Evolutionary conservation across 2,113 vertebrate species (phyloP).

Genomic region (Spheniscus mendiculus): DNA sequence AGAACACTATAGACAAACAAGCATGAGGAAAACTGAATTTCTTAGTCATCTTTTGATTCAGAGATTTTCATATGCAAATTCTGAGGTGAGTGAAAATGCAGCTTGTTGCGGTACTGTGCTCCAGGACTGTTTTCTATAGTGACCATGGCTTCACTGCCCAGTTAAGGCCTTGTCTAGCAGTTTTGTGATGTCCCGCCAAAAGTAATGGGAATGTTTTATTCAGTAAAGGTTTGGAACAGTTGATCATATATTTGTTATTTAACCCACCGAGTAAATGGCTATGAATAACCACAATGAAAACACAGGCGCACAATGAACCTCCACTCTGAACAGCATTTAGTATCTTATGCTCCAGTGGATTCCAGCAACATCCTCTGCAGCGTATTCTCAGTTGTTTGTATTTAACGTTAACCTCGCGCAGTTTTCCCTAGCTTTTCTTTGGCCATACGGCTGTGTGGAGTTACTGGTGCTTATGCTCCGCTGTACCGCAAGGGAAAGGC

Average conservation of each 20-base stretch:
- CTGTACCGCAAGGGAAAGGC: fast-evolving
- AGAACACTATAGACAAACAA: fast-evolving
- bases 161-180: neutral
- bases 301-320: neutral
- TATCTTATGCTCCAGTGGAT: fast-evolving
- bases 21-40: neutral
- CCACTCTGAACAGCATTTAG: fast-evolving
- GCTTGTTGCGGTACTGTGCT: fast-evolving
- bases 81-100: neutral
- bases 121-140: neutral
- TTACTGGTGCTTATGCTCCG: fast-evolving
- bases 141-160: fast-evolving
- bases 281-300: neutral
- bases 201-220: neutral
- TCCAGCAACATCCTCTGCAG: fast-evolving
- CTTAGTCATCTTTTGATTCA: neutral
- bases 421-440: neutral
- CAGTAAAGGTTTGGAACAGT: neutral
- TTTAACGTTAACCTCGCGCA: fast-evolving
- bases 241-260: neutral
- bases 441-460: fast-evolving
- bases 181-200: fast-evolving
- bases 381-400: fast-evolving
- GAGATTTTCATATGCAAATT: neutral
- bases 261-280: fast-evolving